phyloP scores from a whole-genome alignment of 2,113 vertebrate genomes.

The Cairina moschata region DNA sequence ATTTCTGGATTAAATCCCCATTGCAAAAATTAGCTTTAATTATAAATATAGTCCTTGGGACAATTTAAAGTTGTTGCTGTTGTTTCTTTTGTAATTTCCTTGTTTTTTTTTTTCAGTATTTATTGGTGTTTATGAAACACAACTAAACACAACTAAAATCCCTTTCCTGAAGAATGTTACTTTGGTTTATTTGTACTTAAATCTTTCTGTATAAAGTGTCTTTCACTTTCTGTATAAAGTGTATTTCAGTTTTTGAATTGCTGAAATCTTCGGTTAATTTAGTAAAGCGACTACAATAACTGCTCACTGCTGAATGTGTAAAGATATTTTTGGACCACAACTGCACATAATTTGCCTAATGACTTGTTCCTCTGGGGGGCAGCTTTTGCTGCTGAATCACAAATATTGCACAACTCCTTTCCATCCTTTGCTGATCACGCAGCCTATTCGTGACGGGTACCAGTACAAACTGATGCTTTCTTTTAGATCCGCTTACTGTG shows the following conservation, averaged over 20 bases:
- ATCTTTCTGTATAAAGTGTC: background rate
- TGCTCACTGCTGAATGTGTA: background rate
- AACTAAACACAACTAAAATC: background rate
- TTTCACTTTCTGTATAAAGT: background rate
- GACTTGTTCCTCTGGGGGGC: background rate
- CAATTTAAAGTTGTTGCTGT: background rate
- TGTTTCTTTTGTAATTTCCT: background rate
- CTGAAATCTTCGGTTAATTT: slow-evolving; percentile 28
- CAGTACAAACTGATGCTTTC: background rate
- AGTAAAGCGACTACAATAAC: slow-evolving; percentile 20
- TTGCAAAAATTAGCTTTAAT: background rate
- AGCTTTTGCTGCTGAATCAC: background rate
- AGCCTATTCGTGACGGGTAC: background rate
- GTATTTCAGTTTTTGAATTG: slow-evolving; percentile 25
- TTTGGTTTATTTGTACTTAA: slow-evolving; percentile 5
- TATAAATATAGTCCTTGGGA: background rate
- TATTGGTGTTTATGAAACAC: slow-evolving; percentile 37
- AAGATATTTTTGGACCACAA: background rate
- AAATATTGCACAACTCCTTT: background rate
- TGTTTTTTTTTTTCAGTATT: background rate
- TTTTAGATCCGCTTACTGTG: background rate
- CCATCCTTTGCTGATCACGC: background rate
- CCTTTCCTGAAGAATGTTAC: background rate
- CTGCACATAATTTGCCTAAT: slow-evolving; percentile 5
- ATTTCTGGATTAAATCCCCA: background rate